Evolutionary conservation across 1,140 invertebrate genomes (phyloP).

Genomic region (Acromyrmex charruanus): DNA sequence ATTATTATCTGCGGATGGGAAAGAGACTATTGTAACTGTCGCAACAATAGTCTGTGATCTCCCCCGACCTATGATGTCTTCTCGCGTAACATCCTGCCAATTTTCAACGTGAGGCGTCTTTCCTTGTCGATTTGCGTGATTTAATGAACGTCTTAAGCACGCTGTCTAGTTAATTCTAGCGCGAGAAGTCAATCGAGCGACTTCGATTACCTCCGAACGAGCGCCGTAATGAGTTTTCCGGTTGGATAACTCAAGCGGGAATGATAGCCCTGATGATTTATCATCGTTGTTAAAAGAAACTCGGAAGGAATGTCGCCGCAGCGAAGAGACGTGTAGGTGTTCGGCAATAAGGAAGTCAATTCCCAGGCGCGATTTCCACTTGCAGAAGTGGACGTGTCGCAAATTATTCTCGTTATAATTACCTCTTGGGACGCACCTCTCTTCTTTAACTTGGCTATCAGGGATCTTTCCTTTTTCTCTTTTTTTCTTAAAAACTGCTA

Average conservation of each 20-base stretch:
- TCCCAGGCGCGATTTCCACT: conserved; percentile 17
- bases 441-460: neutral
- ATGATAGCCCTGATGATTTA: conserved; percentile 40
- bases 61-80: neutral
- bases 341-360: conserved; percentile 46
- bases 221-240: conserved; percentile 49
- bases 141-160: conserved; percentile 18
- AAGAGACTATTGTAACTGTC: conserved; percentile 11
- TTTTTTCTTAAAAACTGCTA: neutral
- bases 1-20: conserved; percentile 1
- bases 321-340: conserved; percentile 33
- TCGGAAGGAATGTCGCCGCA: conserved; percentile 25
- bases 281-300: conserved; percentile 14
- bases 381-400: neutral
- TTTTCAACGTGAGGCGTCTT: neutral
- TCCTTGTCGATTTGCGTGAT: conserved; percentile 35
- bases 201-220: conserved; percentile 36
- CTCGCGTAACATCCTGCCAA: conserved; percentile 11
- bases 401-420: conserved; percentile 13
- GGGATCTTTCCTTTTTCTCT: neutral
- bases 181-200: conserved; percentile 51
- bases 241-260: neutral
- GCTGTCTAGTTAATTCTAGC: conserved; percentile 32
- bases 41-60: conserved; percentile 19
- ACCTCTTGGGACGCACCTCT: neutral